Conservation (phyloP, 1,140 invertebrate species). For the Drosophila subpulchrella region DNA sequence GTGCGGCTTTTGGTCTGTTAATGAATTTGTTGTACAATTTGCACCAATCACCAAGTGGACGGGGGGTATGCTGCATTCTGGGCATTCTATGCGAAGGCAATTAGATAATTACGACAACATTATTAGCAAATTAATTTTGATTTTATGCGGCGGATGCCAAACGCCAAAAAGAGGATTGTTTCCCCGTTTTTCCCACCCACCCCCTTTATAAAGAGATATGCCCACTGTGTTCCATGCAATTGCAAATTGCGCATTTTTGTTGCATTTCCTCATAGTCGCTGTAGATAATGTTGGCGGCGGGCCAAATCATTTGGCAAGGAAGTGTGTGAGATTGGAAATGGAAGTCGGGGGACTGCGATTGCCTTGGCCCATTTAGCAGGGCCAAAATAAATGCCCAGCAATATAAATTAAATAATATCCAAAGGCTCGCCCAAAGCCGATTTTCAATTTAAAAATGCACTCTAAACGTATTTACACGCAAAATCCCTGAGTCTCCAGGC, state of each 20-base stretch:
- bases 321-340: conserved; percentile 16
- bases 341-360: not conserved
- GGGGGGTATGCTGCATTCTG: conserved; percentile 2
- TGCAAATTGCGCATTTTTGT: conserved; percentile 26
- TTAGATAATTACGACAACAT: conserved; percentile 67
- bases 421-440: not conserved
- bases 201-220: not conserved
- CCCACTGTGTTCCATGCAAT: conserved; percentile 15
- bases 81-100: conserved; percentile 32
- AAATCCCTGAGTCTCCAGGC: too few species aligned
- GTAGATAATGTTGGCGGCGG: conserved; percentile 23
- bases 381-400: conserved; percentile 20
- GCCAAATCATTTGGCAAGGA: conserved; percentile 55
- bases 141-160: conserved; percentile 51
- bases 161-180: conserved; percentile 15
- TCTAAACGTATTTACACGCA: not conserved
- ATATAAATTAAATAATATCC: conserved; percentile 32
- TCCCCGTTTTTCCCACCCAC: too few species aligned
- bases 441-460: not conserved
- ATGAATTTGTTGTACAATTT: conserved; percentile 52
- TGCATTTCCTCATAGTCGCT: conserved; percentile 7
- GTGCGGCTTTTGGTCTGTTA: conserved; percentile 38
- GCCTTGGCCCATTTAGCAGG: conserved; percentile 21
- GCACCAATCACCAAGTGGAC: conserved; percentile 4
- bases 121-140: conserved; percentile 70